Conservation (phyloP, 64 coral and sea anemone genomes). For the Stichodactyla helianthus region DNA sequence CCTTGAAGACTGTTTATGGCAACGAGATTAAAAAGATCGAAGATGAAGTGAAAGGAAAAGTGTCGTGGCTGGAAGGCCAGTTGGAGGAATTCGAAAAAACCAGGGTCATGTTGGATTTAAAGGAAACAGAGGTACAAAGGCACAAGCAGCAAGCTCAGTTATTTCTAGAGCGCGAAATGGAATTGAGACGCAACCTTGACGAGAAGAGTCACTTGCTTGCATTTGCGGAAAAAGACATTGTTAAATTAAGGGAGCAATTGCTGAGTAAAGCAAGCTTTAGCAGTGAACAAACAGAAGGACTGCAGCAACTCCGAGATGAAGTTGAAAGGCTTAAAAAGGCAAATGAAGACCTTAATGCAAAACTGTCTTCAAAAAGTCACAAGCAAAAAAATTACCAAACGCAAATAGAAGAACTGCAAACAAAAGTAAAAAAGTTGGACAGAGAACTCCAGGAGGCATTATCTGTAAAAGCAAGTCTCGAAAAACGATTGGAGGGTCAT, state of each 20-base stretch:
- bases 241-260: conserved; percentile 59
- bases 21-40: conserved; percentile 63
- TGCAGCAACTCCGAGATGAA: conserved; percentile 47
- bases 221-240: conserved; percentile 67
- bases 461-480: conserved; percentile 54
- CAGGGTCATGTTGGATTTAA: conserved; percentile 74
- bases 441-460: conserved; percentile 42
- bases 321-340: conserved; percentile 60
- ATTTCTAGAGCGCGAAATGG: conserved; percentile 55
- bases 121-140: conserved; percentile 71
- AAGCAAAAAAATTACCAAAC: conserved; percentile 62
- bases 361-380: conserved; percentile 59
- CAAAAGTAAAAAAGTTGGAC: conserved; percentile 61
- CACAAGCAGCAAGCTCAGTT: conserved; percentile 63
- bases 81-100: conserved; percentile 81
- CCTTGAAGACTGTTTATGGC: conserved; percentile 83
- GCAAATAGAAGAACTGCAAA: conserved; percentile 62
- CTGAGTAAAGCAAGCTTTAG: conserved; percentile 34
- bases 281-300: conserved; percentile 40
- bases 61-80: conserved; percentile 87
- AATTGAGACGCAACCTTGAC: conserved; percentile 42
- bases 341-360: conserved; percentile 54
- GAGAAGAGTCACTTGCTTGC: conserved; percentile 57
- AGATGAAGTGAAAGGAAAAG: conserved; percentile 75
- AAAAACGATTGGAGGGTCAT: conserved; percentile 38